A percentile compares a stretch with the other conserved stretches of the same genome.
phyloP scores from a whole-genome alignment of 2,113 vertebrate genomes.

The Oryzias woworae region DNA sequence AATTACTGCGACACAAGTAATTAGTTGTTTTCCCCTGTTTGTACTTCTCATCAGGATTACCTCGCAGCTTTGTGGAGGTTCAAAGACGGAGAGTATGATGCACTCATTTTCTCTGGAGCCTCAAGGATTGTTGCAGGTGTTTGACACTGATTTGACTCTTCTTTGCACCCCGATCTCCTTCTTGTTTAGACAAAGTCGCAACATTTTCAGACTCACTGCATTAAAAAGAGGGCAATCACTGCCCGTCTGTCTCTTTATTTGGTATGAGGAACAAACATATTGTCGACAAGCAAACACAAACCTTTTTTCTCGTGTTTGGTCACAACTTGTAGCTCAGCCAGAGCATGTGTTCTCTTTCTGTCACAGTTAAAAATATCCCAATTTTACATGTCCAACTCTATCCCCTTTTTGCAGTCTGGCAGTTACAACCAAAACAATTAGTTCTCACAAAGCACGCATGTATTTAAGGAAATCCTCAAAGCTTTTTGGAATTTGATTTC shows the following conservation, averaged over 20 bases:
- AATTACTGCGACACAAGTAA: conserved; percentile 57
- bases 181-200: not conserved
- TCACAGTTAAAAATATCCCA: not conserved
- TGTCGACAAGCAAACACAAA: conserved; percentile 18
- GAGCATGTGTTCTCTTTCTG: conserved; percentile 20
- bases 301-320: conserved; percentile 12
- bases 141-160: conserved; percentile 10
- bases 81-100: conserved; percentile 9
- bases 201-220: not conserved
- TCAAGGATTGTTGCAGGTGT: conserved; percentile 24
- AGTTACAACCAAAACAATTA: conserved; percentile 7
- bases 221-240: conserved; percentile 2
- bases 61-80: conserved; percentile 21
- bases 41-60: conserved; percentile 31
- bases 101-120: conserved; percentile 6
- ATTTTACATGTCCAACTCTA: conserved; percentile 3
- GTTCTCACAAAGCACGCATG: conserved; percentile 11
- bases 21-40: conserved; percentile 41
- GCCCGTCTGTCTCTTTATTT: conserved; percentile 21
- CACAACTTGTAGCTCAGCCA: conserved; percentile 21
- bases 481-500: conserved; percentile 52
- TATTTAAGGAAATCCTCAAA: conserved; percentile 29
- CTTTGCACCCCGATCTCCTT: conserved; percentile 7
- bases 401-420: conserved; percentile 10
- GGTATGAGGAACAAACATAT: conserved; percentile 16